Conservation (phyloP, 53 echinoderm and acorn worm genomes). For the Henricia sp. region DNA sequence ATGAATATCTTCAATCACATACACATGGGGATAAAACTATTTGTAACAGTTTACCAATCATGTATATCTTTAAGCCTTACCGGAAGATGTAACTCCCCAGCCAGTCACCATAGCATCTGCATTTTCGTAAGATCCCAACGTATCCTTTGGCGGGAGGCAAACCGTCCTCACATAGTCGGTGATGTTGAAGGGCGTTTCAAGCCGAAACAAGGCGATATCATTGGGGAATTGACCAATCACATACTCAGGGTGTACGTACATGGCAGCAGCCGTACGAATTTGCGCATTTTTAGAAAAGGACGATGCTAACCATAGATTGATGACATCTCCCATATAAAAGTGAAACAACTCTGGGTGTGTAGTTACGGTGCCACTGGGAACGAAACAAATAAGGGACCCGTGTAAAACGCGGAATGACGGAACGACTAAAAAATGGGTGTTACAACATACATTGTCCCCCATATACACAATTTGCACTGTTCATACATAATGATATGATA, state of each 20-base stretch:
- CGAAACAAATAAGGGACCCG: too few species aligned
- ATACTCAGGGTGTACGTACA: conserved; percentile 56
- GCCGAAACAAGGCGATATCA: conserved; percentile 57
- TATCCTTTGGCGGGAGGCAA: conserved; percentile 33
- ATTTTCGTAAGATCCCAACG: background rate
- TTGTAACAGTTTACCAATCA: background rate
- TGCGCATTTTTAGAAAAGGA: conserved; percentile 5
- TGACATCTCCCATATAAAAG: conserved; percentile 38
- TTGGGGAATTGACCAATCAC: background rate
- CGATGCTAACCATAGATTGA: background rate
- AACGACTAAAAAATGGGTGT: too few species aligned
- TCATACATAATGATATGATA: too few species aligned
- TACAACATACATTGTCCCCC: too few species aligned
- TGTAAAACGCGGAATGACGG: too few species aligned
- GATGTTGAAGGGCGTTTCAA: conserved; percentile 34
- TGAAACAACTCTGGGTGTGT: conserved; percentile 19
- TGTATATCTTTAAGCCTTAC: conserved; percentile 34
- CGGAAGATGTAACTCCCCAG: conserved; percentile 48
- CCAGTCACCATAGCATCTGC: conserved; percentile 52
- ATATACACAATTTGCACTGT: too few species aligned
- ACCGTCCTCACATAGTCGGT: conserved; percentile 62
- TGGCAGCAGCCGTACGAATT: conserved; percentile 15
- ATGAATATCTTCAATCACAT: background rate
- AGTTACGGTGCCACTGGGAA: conserved; percentile 1
- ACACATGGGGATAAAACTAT: background rate